phyloP scores from a whole-genome alignment of 37 sponge, comb jelly and placozoan genomes.

The Hexactinellida sp. region DNA sequence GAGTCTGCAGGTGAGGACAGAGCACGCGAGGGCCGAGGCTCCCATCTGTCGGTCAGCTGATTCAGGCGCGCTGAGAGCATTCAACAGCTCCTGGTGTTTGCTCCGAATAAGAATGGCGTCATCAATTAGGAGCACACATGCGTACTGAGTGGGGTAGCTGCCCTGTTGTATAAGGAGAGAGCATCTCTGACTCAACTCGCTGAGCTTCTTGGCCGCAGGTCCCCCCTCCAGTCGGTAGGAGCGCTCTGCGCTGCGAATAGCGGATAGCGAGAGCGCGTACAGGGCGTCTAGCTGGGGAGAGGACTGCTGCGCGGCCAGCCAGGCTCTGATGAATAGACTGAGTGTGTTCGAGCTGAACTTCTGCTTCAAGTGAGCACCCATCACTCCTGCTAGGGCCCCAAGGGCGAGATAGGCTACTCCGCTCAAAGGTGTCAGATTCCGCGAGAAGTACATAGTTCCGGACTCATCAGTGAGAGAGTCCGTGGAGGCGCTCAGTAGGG shows the following conservation, averaged over 20 bases:
- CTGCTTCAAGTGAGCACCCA: not conserved
- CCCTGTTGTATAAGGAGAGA: not conserved
- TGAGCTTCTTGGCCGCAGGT: not conserved
- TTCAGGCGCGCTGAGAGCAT: not conserved
- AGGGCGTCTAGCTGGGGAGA: not conserved
- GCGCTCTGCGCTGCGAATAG: not conserved
- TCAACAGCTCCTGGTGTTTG: not conserved
- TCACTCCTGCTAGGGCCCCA: not conserved
- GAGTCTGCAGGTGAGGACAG: slow-evolving; percentile 10
- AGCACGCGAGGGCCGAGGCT: not conserved
- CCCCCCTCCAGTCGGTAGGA: not conserved
- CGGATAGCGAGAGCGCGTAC: not conserved
- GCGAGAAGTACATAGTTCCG: not conserved
- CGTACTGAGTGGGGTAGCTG: not conserved
- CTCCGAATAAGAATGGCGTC: not conserved
- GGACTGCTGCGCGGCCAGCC: not conserved
- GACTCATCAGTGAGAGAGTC: not conserved
- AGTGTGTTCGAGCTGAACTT: not conserved
- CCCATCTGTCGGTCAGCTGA: not conserved
- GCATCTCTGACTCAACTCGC: not conserved
- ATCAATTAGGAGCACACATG: not conserved
- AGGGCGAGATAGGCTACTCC: not conserved
- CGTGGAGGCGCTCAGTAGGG: not conserved
- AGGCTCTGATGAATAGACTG: not conserved
- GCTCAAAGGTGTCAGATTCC: not conserved